These are phyloP conservation scores for Lutjanus erythropterus DNA, from an alignment of 2,113 vertebrate species.

Conservation along the genomic window DNA sequence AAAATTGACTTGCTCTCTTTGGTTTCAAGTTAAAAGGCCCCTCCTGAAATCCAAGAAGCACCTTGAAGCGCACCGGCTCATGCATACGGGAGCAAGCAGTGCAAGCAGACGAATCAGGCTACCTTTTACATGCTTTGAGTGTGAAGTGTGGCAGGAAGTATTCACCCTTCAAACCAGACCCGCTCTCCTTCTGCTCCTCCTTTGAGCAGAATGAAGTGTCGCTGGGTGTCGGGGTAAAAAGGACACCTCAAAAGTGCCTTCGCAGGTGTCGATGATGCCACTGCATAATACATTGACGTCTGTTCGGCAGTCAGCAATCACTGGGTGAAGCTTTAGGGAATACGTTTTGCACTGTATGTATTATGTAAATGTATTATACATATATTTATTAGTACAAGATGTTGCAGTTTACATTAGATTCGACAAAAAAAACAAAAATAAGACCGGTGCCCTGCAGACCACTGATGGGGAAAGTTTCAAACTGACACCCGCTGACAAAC, in stretches of 20 bases:
- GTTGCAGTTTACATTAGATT: slow-evolving; percentile 48
- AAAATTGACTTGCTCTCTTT: slow-evolving; percentile 53
- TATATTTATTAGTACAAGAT: slow-evolving; percentile 70
- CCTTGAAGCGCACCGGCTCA: slow-evolving; percentile 58
- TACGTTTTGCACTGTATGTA: slow-evolving; percentile 68
- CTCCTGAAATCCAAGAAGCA: slow-evolving; percentile 69
- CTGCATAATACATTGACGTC: slow-evolving; percentile 71
- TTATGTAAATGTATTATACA: slow-evolving; percentile 73
- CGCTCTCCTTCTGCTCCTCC: slow-evolving; percentile 30
- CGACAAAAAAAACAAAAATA: background rate
- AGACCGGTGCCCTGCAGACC: slow-evolving; percentile 22
- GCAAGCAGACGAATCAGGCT: slow-evolving; percentile 40
- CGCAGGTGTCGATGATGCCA: slow-evolving; percentile 34
- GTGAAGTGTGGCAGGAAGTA: slow-evolving; percentile 33
- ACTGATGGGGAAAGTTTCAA: slow-evolving; percentile 9
- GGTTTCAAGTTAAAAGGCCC: slow-evolving; percentile 68
- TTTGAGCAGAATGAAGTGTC: slow-evolving; percentile 19
- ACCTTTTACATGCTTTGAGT: slow-evolving; percentile 50
- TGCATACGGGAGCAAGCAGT: slow-evolving; percentile 38
- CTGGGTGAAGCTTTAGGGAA: slow-evolving; percentile 59
- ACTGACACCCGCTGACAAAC: slow-evolving; percentile 36
- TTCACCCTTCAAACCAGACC: slow-evolving; percentile 49
- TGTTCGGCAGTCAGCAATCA: slow-evolving; percentile 69
- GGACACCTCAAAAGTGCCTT: slow-evolving; percentile 58
- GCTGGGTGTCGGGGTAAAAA: slow-evolving; percentile 60